Evolutionary conservation across 35 echinoderm and acorn worm species (phyloP).

Genomic region (Amphiura filiformis): DNA sequence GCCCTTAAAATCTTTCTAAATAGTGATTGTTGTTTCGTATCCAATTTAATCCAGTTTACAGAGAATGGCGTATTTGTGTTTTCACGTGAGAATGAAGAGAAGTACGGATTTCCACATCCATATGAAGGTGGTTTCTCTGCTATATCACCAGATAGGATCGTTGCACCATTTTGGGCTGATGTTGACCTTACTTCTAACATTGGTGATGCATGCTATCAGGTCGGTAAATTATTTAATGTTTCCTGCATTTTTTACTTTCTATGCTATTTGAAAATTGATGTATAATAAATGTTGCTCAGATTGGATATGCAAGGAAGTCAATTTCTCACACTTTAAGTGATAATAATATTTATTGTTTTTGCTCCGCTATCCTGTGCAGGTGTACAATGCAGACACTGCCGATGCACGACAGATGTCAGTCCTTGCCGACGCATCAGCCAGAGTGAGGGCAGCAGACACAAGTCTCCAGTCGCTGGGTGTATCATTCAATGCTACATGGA

Average conservation of each 20-base stretch:
- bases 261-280: no score
- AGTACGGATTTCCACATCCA: conserved; percentile 81
- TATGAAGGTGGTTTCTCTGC: conserved; percentile 53
- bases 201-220: conserved; percentile 85
- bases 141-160: conserved; percentile 17
- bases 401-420: conserved; percentile 25
- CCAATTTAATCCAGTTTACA: conserved; percentile 66
- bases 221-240: conserved; percentile 14
- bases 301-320: no score
- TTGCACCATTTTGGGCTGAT: conserved; percentile 89
- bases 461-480: neutral
- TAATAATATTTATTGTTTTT: no score
- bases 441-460: conserved; percentile 44
- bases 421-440: conserved; percentile 39
- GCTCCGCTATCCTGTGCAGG: conserved; percentile 19
- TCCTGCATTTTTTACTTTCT: no score
- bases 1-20: no score
- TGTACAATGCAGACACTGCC: conserved; percentile 39
- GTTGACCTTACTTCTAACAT: conserved; percentile 44
- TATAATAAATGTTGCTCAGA: no score
- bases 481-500: conserved; percentile 71
- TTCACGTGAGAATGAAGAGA: conserved; percentile 70
- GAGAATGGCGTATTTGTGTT: conserved; percentile 84
- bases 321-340: no score
- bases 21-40: no score